Evolutionary conservation across 2,113 vertebrate species (phyloP).

Genomic region (Taurulus bubalis): DNA sequence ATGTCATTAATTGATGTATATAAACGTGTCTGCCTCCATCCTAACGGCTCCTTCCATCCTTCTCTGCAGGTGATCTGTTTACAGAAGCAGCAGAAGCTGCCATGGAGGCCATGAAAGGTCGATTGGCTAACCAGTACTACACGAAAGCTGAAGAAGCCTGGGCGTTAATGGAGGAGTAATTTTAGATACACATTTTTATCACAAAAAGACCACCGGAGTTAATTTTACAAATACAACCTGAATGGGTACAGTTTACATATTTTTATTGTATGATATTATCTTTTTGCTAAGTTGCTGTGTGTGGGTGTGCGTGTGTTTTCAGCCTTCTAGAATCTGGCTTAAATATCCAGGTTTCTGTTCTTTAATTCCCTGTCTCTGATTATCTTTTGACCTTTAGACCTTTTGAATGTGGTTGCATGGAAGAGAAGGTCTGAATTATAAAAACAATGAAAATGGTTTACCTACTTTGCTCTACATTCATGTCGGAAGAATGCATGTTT

Average conservation of each 20-base stretch:
- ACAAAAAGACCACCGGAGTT: background rate
- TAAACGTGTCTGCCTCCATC: background rate
- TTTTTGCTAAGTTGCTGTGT: slow-evolving; percentile 37
- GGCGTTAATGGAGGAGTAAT: slow-evolving; percentile 89
- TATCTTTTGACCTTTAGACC: slow-evolving; percentile 5
- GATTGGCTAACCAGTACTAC: slow-evolving; percentile 95
- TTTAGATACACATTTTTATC: background rate
- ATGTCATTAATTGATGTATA: background rate
- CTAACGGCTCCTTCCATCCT: background rate
- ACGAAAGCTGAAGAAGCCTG: slow-evolving; percentile 96
- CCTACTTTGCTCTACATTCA: slow-evolving; percentile 14
- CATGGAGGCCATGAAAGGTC: slow-evolving; percentile 95
- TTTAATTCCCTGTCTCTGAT: slow-evolving; percentile 26
- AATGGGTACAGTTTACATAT: slow-evolving; percentile 66
- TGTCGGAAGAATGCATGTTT: slow-evolving; percentile 39
- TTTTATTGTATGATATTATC: slow-evolving; percentile 46
- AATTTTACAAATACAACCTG: slow-evolving; percentile 22
- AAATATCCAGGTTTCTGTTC: slow-evolving; percentile 8
- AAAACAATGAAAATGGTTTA: slow-evolving; percentile 41
- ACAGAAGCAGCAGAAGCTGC: slow-evolving; percentile 95
- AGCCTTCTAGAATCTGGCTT: slow-evolving; percentile 5
- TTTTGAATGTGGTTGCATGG: slow-evolving; percentile 31
- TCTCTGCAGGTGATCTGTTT: slow-evolving; percentile 90
- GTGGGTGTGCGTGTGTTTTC: slow-evolving; percentile 16
- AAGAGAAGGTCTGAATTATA: slow-evolving; percentile 22